A percentile compares a stretch with the other conserved stretches of the same genome.
phyloP scores from a whole-genome alignment of 2,888 invertebrate species.

The Eilema griseolum region DNA sequence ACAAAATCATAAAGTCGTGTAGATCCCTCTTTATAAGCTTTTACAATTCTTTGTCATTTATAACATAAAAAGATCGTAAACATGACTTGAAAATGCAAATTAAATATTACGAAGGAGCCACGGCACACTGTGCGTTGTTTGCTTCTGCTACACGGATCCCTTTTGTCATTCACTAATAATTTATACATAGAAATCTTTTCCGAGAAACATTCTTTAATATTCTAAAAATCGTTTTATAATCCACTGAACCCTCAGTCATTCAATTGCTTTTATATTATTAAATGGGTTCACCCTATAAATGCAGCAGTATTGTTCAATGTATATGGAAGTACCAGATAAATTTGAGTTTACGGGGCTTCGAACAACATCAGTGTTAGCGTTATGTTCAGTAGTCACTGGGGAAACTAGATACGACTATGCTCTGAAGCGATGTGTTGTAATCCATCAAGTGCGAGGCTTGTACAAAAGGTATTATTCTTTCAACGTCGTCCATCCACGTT shows the following conservation, averaged over 20 bases:
- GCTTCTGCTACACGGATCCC: slow-evolving; percentile 30
- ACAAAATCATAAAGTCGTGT: slow-evolving; percentile 27
- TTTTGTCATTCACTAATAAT: slow-evolving; percentile 45
- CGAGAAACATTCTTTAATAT: slow-evolving; percentile 25
- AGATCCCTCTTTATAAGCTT: slow-evolving; percentile 19
- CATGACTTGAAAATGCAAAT: slow-evolving; percentile 48
- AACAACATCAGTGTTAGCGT: slow-evolving; percentile 23
- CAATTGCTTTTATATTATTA: slow-evolving; percentile 40
- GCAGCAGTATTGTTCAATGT: slow-evolving; percentile 28
- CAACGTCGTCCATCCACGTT: neutral
- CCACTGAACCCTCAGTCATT: slow-evolving; percentile 34
- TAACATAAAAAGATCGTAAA: slow-evolving; percentile 49
- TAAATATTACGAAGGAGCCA: slow-evolving; percentile 42
- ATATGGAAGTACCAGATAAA: slow-evolving; percentile 22
- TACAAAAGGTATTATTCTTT: neutral
- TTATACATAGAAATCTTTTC: slow-evolving; percentile 36
- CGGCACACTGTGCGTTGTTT: slow-evolving; percentile 20
- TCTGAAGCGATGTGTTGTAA: slow-evolving; percentile 8
- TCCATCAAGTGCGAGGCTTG: neutral
- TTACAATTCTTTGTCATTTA: slow-evolving; percentile 35
- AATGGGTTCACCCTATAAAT: slow-evolving; percentile 28
- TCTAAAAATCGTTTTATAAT: slow-evolving; percentile 38
- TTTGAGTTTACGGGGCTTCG: slow-evolving; percentile 41
- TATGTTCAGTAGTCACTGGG: slow-evolving; percentile 12
- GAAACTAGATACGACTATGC: slow-evolving; percentile 15